Evolutionary conservation across 2,888 invertebrate species (phyloP), one percentile per base, ranked within the genome.

Genomic region (Mythimna ferrago): DNA sequence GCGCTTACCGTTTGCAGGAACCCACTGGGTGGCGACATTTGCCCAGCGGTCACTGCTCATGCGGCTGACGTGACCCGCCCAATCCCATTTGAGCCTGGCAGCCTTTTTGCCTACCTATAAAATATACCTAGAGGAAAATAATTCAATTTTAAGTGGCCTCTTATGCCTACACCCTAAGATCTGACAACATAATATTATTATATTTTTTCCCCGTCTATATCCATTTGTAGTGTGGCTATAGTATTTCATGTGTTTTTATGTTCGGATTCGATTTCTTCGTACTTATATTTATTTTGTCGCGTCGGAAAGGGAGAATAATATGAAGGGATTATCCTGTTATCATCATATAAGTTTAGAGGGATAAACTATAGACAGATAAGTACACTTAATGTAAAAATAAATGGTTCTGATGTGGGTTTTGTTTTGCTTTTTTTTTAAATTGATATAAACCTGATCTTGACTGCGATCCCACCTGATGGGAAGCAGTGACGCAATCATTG

Each of bases 151-250:
- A 56, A 38, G 21, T 14, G 21, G 11, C 38, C 21, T 67, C 10
- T 57, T 78, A 38, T 65, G 26, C 32, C 67, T 2, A 11, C 53
- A 56, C 71, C 74, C 56, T 64, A 35, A 65, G 53, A 14, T 72
- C 53, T 57, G 21, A 56, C 54, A 44, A 76, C 73, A 71, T 79
- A 83, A 85, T 86, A 75, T 74, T 86, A 83, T 83, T 81, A 81
- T 79, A 74, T 78, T 81, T 81, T 83, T 84, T 62, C 64, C 64
- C 68, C 65, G 63, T 83, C 83, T 81, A 67, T 76, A 66, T 73
- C 73, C 81, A 78, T 84, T 78, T 84, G 69, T 81, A 78, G 67
- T 83, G 74, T 73, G 73, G 58, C 73, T 81, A 81, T 71, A 71
- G 65, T 77, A 68, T 65, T 71, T 78, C 81, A 70, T 71, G 74